These are phyloP conservation scores for Lytechinus pictus DNA, from an alignment of 35 echinoderm and acorn worm genomes.

Conservation along the genomic window DNA sequence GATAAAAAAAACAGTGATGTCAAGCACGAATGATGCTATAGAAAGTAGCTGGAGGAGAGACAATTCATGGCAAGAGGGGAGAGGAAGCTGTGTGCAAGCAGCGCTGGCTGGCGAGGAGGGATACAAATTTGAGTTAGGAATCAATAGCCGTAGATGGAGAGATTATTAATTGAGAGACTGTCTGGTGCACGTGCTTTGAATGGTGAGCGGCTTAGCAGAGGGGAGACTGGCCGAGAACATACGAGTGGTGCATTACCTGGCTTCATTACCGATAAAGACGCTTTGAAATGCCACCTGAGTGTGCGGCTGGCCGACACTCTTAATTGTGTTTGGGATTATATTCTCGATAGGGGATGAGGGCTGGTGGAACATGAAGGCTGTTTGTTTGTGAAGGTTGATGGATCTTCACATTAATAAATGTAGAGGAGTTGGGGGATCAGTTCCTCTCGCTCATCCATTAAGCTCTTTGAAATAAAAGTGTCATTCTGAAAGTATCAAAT, in stretches of 20 bases:
- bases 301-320: not conserved
- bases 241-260: not conserved
- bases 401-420: not conserved
- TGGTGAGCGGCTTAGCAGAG: not conserved
- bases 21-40: not conserved
- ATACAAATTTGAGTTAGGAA: not conserved
- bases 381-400: not conserved
- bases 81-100: not conserved
- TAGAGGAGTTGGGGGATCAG: not conserved
- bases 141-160: not conserved
- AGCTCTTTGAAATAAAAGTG: not conserved
- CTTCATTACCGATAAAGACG: constrained; percentile 3
- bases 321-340: not conserved
- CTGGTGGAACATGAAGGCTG: not conserved
- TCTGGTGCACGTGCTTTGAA: not conserved
- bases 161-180: not conserved
- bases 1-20: not conserved
- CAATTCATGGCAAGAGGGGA: not conserved
- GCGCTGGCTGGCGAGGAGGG: not conserved
- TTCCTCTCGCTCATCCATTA: not conserved
- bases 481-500: too few species aligned
- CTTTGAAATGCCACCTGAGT: not conserved
- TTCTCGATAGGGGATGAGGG: not conserved
- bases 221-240: not conserved
- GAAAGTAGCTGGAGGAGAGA: not conserved